A percentile compares a stretch with the other conserved stretches of the same genome.
Conservation (phyloP, 2,113 vertebrate genomes). For the Cichladusa arquata region DNA sequence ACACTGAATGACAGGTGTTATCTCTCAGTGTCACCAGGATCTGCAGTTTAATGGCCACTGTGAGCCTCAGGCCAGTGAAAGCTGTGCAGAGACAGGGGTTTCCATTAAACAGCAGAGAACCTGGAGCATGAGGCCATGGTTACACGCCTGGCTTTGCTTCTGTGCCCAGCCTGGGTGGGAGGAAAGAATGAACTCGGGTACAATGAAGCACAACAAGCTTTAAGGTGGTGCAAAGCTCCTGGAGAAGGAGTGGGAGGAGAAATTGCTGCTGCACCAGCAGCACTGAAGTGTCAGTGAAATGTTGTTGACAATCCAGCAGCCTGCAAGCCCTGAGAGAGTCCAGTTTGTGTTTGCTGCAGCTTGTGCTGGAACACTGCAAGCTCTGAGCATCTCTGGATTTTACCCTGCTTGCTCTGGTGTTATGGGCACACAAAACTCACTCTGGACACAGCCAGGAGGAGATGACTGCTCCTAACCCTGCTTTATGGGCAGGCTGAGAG, state of each 20-base stretch:
- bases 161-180: background rate
- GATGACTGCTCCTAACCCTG: background rate
- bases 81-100: background rate
- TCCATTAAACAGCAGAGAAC: background rate
- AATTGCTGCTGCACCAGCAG: background rate
- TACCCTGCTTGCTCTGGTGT: background rate
- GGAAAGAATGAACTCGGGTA: background rate
- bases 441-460: background rate
- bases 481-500: background rate
- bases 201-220: background rate
- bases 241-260: constrained; percentile 40
- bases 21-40: background rate
- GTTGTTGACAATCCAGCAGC: background rate
- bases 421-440: fast-evolving
- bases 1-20: background rate
- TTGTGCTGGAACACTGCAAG: background rate
- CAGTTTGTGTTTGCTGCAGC: background rate
- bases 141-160: background rate
- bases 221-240: background rate
- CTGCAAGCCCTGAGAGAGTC: background rate
- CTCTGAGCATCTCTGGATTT: background rate
- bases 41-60: background rate
- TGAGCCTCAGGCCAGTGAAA: background rate
- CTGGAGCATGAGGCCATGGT: background rate
- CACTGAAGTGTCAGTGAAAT: background rate